Evolutionary conservation across 2,888 invertebrate genomes (phyloP).

Genomic region (Vandiemenella viatica): DNA sequence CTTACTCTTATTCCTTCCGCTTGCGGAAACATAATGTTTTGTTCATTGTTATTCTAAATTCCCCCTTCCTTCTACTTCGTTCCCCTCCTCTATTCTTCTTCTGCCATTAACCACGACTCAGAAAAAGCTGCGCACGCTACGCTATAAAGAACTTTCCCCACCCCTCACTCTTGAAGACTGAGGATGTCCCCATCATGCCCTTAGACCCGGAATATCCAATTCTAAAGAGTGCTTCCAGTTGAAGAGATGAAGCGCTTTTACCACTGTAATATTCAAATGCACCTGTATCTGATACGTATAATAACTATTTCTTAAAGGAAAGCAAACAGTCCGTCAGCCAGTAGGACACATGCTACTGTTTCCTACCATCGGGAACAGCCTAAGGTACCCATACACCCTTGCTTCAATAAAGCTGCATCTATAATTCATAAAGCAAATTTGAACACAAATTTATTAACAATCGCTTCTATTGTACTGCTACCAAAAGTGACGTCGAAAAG

Average conservation of each 20-base stretch:
- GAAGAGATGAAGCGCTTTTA: constrained; percentile 6
- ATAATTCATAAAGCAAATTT: too few species aligned
- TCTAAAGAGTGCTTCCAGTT: constrained; percentile 15
- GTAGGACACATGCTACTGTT: too few species aligned
- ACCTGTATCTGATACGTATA: not conserved
- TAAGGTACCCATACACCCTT: too few species aligned
- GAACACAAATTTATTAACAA: too few species aligned
- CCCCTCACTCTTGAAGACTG: constrained; percentile 6
- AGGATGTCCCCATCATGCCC: constrained; percentile 15
- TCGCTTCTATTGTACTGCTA: too few species aligned
- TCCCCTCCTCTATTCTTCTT: not conserved
- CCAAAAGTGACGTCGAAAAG: too few species aligned
- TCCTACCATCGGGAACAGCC: too few species aligned
- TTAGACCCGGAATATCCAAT: constrained; percentile 16
- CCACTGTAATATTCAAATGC: not conserved
- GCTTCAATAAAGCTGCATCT: too few species aligned
- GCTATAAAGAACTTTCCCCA: not conserved
- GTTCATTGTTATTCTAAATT: not conserved
- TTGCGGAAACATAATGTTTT: not conserved
- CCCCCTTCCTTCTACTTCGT: not conserved
- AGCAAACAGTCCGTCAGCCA: too few species aligned
- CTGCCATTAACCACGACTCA: not conserved
- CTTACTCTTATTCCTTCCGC: too few species aligned
- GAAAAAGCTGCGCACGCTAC: not conserved
- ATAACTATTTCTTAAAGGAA: too few species aligned